Percentiles rank a stretch among this genome's conserved stretches.
Evolutionary conservation across 2,113 vertebrate species (phyloP).

Genomic region (Cairina moschata): DNA sequence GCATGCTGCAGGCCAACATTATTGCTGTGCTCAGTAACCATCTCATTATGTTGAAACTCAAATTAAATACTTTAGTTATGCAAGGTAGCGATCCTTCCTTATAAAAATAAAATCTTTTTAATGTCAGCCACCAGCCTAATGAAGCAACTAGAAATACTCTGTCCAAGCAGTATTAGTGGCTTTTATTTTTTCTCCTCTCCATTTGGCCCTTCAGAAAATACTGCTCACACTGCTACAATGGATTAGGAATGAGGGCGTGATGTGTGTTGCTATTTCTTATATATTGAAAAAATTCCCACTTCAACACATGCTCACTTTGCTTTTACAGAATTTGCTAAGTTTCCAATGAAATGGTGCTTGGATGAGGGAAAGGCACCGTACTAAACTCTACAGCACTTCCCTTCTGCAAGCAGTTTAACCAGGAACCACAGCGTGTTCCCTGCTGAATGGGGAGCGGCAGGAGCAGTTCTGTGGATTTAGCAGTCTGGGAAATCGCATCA

Average conservation of each 20-base stretch:
- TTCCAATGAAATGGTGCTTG: background rate
- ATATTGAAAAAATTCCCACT: background rate
- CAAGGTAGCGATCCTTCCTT: background rate
- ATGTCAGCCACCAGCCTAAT: background rate
- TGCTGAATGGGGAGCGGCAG: background rate
- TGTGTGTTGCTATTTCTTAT: background rate
- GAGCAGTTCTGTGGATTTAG: background rate
- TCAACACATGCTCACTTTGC: too few relatives aligned
- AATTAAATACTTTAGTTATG: background rate
- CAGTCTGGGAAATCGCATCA: background rate
- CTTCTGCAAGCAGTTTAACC: background rate
- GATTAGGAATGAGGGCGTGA: background rate
- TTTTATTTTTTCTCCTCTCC: background rate
- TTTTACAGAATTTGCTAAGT: too few relatives aligned
- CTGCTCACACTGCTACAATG: background rate
- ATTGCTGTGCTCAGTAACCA: background rate
- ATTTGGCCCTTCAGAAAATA: background rate
- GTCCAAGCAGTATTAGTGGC: background rate
- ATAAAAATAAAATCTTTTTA: background rate
- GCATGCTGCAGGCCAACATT: background rate
- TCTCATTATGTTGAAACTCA: background rate
- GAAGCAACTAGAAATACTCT: background rate
- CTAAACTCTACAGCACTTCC: too few relatives aligned
- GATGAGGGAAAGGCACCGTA: background rate
- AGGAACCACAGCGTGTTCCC: background rate